Conservation (phyloP, 2,797 vertebrate species). For the Microctenopoma lineatum region DNA sequence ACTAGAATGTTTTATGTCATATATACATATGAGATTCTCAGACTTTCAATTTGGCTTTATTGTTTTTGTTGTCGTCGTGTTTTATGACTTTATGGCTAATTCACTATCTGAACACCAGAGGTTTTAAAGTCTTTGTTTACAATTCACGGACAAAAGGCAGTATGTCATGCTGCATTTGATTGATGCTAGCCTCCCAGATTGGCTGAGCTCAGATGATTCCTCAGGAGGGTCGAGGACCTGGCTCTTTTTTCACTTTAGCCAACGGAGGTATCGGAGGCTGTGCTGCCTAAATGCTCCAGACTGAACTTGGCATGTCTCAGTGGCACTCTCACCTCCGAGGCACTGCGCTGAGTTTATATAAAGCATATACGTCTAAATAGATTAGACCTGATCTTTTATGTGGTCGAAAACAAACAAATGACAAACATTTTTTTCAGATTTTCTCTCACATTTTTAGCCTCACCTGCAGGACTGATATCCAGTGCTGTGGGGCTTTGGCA, state of each 20-base stretch:
- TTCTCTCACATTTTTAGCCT: too few species aligned
- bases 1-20: conserved; percentile 1
- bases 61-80: neutral
- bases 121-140: conserved; percentile 74
- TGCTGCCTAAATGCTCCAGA: conserved; percentile 34
- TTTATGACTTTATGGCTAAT: conserved; percentile 29
- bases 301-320: conserved; percentile 45
- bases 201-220: conserved; percentile 32
- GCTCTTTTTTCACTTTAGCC: conserved; percentile 44
- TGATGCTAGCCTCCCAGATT: conserved; percentile 66
- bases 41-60: neutral
- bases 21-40: neutral
- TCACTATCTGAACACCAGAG: conserved; percentile 36
- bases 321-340: conserved; percentile 11
- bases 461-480: too few species aligned
- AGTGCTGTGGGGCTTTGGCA: too few species aligned
- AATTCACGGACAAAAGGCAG: conserved; percentile 68
- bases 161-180: conserved; percentile 63
- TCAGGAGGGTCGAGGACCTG: conserved; percentile 32
- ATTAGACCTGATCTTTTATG: neutral
- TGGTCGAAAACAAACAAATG: neutral
- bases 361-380: conserved; percentile 2
- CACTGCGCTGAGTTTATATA: conserved; percentile 4
- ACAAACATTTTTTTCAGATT: too few species aligned
- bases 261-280: conserved; percentile 29